Conservation (phyloP, 1,140 invertebrate genomes). For the Leptinotarsa texana region DNA sequence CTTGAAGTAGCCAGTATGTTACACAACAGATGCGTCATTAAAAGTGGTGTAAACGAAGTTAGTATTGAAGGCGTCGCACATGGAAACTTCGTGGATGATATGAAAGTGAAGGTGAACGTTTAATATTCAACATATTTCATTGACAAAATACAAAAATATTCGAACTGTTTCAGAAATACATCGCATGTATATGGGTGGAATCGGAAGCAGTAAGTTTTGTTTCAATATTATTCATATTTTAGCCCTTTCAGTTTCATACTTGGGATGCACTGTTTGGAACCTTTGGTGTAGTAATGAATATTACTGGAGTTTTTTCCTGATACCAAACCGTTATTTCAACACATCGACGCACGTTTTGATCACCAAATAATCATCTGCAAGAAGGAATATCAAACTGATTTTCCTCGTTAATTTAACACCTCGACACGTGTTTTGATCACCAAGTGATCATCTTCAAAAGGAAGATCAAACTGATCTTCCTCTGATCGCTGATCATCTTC, state of each 20-base stretch:
- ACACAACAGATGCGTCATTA: conserved; percentile 32
- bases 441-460: too few relatives aligned
- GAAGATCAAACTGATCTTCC: too few relatives aligned
- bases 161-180: background rate
- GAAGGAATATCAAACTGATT: background rate
- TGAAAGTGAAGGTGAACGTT: conserved; percentile 30
- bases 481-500: too few relatives aligned
- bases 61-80: conserved; percentile 15
- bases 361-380: background rate
- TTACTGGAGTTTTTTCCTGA: too few relatives aligned
- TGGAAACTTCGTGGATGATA: conserved; percentile 30
- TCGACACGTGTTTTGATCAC: too few relatives aligned
- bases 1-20: conserved; percentile 32
- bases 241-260: background rate
- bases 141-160: background rate
- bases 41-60: conserved; percentile 33
- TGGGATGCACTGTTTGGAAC: too few relatives aligned
- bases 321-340: too few relatives aligned
- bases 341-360: too few relatives aligned
- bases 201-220: background rate
- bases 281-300: too few relatives aligned
- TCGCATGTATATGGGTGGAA: background rate
- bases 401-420: background rate
- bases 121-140: background rate
- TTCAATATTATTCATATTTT: background rate